Base-by-base conservation (phyloP, 1,140 invertebrate species). In the Hirudo medicinalis region DNA sequence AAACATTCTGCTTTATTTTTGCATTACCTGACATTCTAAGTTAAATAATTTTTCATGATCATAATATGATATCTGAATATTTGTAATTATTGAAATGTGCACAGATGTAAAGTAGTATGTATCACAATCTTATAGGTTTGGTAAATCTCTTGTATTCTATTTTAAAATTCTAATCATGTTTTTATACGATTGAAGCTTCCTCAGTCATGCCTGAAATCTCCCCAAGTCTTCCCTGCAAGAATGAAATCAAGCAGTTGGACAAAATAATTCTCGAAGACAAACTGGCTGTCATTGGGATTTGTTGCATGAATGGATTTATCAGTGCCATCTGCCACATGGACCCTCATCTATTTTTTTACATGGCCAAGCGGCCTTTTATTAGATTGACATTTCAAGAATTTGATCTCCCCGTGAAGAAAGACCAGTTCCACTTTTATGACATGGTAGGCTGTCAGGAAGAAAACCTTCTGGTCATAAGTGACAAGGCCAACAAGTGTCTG, bases 341-440 rank as follows among this genome's bases (percentile, higher is more conserved):
- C 19, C 57, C 57, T 63, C 57, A 32, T 32, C 22, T 63, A 25
- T 63, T 4, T 63, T 22, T 63, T 63, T 63, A 25, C 57, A 63
- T 22, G 22, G 29, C 29, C 22, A 63, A 63, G 29, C 22, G 13
- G 8, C 57, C 57, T 9, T 63, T 63, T 32, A 63, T 63, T 13
- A 63, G 57, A 22, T 32, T 63, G 29, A 25, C 11, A 1, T 32
- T 6, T 63, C 57, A 6, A 22, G 57, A 63, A 63, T 25, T 63
- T 6, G 29, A 63, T 13, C 9, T 63, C 22, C 57, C 57, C 3
- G 57, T 63, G 11, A 32, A 63, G 8, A 32, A 63, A 15, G 57
- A 63, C 57, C 22, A 22, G 29, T 63, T 63, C 29, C 57, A 63
- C 29, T 63, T 63, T 32, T 63, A 63, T 11, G 57, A 63, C 57